A percentile compares a stretch with the other conserved stretches of the same genome.
Conservation (phyloP, 2,113 vertebrate genomes). For the Oryctolagus cuniculus region DNA sequence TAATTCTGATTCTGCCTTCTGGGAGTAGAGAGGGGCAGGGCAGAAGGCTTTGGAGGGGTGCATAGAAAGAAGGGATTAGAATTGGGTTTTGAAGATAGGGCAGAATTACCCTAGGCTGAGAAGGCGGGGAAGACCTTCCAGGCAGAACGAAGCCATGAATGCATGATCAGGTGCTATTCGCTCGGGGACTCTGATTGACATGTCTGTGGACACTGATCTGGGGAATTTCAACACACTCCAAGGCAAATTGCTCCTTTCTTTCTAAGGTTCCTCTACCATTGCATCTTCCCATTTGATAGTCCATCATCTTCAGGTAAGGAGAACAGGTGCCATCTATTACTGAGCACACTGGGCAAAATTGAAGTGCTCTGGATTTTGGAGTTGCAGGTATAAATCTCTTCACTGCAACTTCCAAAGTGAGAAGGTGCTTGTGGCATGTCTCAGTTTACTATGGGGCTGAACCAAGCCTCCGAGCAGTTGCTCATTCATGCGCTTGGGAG, state of each 20-base stretch:
- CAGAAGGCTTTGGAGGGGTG: not conserved
- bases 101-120: not conserved
- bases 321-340: not conserved
- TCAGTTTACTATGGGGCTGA: not conserved
- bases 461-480: not conserved
- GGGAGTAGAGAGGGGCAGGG: not conserved
- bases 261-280: not conserved
- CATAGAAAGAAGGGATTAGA: not conserved
- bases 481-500: not conserved
- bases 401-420: not conserved
- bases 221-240: not conserved
- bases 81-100: not conserved
- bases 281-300: not conserved
- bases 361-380: not conserved
- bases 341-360: not conserved
- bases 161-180: not conserved
- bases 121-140: not conserved
- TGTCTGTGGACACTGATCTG: not conserved
- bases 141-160: not conserved
- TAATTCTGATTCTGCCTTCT: constrained; percentile 29
- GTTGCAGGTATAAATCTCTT: not conserved
- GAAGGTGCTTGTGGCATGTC: not conserved
- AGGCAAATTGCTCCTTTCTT: not conserved
- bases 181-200: not conserved
- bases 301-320: not conserved